A percentile compares a stretch with the other conserved stretches of the same genome.
phyloP scores from a whole-genome alignment of 2,797 vertebrate species.

The Poecile montanus region DNA sequence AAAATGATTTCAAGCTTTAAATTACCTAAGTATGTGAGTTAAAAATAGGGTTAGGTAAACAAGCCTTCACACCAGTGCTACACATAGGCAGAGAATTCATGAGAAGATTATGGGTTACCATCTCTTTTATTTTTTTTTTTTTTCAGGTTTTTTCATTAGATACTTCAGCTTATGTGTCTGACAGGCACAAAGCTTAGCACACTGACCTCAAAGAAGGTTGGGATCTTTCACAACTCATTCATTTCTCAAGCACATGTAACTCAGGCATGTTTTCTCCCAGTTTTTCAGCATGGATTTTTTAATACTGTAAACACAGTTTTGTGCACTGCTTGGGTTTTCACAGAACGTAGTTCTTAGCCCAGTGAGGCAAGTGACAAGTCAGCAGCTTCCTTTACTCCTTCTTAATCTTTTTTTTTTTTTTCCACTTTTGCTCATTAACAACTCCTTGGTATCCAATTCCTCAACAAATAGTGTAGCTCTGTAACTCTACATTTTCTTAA shows the following conservation, averaged over 20 bases:
- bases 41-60: not conserved
- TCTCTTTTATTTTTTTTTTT: not conserved
- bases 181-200: not conserved
- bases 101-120: not conserved
- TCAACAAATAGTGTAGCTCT: not conserved
- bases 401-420: not conserved
- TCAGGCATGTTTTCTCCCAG: not conserved
- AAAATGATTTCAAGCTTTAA: not conserved
- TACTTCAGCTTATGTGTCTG: not conserved
- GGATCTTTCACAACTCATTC: not conserved
- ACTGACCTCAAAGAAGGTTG: not conserved
- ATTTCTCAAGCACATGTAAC: not conserved
- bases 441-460: not conserved
- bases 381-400: not conserved
- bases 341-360: fast-evolving
- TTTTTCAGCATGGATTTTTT: not conserved
- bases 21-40: not conserved
- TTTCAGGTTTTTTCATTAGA: not conserved
- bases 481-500: not conserved
- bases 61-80: not conserved
- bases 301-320: not conserved
- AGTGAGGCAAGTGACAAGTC: not conserved
- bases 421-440: not conserved
- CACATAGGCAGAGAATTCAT: not conserved
- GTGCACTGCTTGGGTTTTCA: not conserved